phyloP scores from a whole-genome alignment of 2,113 vertebrate species.

The Ovibos moschatus region DNA sequence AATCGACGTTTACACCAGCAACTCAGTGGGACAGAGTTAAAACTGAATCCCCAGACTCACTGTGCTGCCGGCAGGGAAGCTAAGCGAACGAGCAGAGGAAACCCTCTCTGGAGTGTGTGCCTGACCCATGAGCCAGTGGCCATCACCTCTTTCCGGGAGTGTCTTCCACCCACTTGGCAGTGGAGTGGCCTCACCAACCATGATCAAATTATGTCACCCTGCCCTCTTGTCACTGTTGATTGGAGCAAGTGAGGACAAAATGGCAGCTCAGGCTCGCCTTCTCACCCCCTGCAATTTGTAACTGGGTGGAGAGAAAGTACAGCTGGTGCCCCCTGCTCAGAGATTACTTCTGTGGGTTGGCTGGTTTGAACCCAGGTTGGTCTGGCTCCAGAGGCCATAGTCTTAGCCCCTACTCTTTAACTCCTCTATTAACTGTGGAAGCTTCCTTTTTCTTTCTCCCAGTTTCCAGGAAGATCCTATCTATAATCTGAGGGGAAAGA shows the following conservation, averaged over 20 bases:
- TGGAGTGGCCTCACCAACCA: too few species aligned
- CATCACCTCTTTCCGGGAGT: not conserved
- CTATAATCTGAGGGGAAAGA: not conserved
- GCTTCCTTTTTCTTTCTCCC: not conserved
- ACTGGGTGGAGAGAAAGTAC: not conserved
- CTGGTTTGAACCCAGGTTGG: not conserved
- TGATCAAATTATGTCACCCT: not conserved
- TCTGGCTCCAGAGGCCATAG: not conserved
- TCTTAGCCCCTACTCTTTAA: not conserved
- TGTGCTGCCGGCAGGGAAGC: not conserved
- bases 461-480: not conserved
- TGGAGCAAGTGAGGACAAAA: not conserved
- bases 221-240: not conserved
- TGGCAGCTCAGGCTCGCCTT: not conserved
- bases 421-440: not conserved
- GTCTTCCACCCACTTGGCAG: not conserved
- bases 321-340: not conserved
- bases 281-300: not conserved
- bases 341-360: not conserved
- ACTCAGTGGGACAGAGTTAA: not conserved
- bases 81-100: not conserved
- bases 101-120: not conserved
- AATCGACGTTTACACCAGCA: not conserved
- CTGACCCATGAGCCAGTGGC: not conserved
- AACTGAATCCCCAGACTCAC: not conserved